Conservation (phyloP, 2,888 invertebrate species). For the Arge pagana region DNA sequence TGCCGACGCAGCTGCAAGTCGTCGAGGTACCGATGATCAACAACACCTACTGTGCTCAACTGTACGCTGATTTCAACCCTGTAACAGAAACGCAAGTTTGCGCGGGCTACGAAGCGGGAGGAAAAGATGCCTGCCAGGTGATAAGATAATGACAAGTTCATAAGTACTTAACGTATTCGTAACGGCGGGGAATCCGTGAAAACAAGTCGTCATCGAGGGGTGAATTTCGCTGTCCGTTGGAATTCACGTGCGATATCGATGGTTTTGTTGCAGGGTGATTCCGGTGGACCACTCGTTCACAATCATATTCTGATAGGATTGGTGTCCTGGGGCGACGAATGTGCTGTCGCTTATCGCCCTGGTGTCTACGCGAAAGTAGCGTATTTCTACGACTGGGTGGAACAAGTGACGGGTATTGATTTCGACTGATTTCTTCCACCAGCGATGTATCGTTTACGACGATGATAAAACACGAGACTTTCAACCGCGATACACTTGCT, state of each 20-base stretch:
- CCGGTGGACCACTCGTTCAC: constrained; percentile 9
- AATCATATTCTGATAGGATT: constrained; percentile 5
- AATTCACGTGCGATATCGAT: background rate
- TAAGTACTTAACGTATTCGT: no score
- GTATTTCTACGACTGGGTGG: background rate
- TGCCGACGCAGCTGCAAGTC: constrained; percentile 5
- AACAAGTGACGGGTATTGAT: background rate
- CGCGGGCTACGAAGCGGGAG: constrained; percentile 4
- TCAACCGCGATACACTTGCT: no score
- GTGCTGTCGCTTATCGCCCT: background rate
- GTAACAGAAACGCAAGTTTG: constrained; percentile 1
- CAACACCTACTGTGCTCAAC: constrained; percentile 9
- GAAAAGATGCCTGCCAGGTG: constrained; percentile 17
- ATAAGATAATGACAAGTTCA: background rate
- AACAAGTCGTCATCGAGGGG: background rate
- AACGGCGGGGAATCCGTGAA: background rate
- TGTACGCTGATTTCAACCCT: background rate
- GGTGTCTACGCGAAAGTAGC: constrained; percentile 8
- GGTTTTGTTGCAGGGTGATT: constrained; percentile 3
- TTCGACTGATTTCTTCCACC: background rate
- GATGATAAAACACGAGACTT: background rate
- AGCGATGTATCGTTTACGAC: background rate
- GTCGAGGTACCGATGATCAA: constrained; percentile 11
- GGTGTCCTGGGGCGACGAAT: constrained; percentile 16
- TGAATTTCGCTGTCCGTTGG: background rate